A percentile compares a stretch with the other conserved stretches of the same genome.
These are phyloP conservation scores for Chrysina gloriosa DNA, from an alignment of 2,888 invertebrate genomes.

Conservation along the genomic window DNA sequence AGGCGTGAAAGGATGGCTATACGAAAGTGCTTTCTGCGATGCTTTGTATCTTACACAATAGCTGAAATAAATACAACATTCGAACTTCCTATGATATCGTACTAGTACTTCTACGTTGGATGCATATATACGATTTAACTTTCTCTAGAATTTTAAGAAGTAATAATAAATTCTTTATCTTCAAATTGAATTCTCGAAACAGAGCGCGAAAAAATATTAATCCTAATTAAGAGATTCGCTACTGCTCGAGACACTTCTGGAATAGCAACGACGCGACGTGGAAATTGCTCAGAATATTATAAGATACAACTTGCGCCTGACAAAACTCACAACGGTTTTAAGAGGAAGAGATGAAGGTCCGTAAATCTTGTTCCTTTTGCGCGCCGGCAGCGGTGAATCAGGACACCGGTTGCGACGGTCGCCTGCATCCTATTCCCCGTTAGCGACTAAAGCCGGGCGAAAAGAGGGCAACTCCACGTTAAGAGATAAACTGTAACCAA, in stretches of 20 bases:
- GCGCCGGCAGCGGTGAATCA: neutral
- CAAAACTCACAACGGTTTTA: conserved; percentile 7
- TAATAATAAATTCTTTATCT: too few species aligned
- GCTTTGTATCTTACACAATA: too few species aligned
- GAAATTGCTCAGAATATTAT: neutral
- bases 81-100: too few species aligned
- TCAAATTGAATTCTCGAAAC: too few species aligned
- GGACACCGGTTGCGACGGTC: neutral
- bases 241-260: neutral
- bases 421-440: neutral
- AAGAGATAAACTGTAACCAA: conserved; percentile 46
- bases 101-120: too few species aligned
- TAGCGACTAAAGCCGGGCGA: neutral
- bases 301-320: conserved; percentile 9
- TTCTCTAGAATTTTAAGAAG: too few species aligned
- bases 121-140: too few species aligned
- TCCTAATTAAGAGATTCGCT: conserved; percentile 31
- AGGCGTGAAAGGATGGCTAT: too few species aligned
- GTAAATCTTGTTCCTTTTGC: neutral
- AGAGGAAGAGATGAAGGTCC: neutral
- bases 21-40: too few species aligned
- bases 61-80: too few species aligned
- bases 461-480: neutral
- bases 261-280: neutral
- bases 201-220: conserved; percentile 20